Evolutionary conservation across 2,888 invertebrate genomes (phyloP).

Genomic region (Diadegma fenestrale): DNA sequence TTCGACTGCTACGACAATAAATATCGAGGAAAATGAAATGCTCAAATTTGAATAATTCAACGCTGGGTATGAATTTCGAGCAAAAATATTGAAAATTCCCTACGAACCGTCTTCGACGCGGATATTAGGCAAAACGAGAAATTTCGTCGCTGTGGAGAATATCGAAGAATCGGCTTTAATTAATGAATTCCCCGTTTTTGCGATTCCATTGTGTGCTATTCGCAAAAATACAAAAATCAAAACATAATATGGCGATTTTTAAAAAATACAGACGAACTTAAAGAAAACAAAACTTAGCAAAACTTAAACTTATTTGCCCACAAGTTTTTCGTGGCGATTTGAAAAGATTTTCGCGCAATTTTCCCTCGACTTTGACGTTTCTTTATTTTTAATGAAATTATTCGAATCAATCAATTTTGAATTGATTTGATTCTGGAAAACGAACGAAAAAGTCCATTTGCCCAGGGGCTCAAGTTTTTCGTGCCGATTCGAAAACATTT

Average conservation of each 20-base stretch:
- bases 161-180: constrained; percentile 37
- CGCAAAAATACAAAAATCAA: constrained; percentile 21
- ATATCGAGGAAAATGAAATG: not conserved
- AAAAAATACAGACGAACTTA: not conserved
- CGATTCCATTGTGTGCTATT: constrained; percentile 48
- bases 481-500: too few species aligned
- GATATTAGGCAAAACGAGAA: constrained; percentile 49
- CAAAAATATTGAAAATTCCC: constrained; percentile 12
- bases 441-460: not conserved
- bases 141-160: constrained; percentile 49
- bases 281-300: constrained; percentile 16
- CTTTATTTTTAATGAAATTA: too few species aligned
- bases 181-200: constrained; percentile 16
- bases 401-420: too few species aligned
- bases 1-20: not conserved
- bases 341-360: too few species aligned
- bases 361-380: too few species aligned
- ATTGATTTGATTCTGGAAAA: too few species aligned
- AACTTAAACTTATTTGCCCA: too few species aligned
- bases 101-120: constrained; percentile 55
- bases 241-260: not conserved
- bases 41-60: not conserved
- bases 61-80: not conserved
- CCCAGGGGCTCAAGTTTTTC: too few species aligned
- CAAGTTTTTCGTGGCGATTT: too few species aligned